These are phyloP conservation scores for Thecocarcelia acutangulata DNA, from an alignment of 2,888 invertebrate species.

Conservation along the genomic window DNA sequence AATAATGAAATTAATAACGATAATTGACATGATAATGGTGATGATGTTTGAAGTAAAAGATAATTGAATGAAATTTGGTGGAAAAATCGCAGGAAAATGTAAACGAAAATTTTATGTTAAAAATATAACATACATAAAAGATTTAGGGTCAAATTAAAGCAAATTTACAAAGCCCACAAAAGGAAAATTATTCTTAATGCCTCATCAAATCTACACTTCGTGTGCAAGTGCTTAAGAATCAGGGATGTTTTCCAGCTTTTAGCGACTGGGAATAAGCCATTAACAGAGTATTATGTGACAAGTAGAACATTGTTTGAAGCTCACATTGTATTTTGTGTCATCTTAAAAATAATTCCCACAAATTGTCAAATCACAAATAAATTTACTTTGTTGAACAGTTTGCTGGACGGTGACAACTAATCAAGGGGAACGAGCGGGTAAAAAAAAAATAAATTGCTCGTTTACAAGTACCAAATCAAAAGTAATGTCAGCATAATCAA, in stretches of 20 bases:
- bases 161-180: constrained; percentile 21
- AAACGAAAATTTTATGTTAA: not conserved
- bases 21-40: constrained; percentile 36
- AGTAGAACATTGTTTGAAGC: constrained; percentile 61
- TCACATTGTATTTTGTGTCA: constrained; percentile 15
- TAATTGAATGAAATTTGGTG: constrained; percentile 59
- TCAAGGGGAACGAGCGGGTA: constrained; percentile 48
- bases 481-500: constrained; percentile 44
- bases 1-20: constrained; percentile 38
- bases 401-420: constrained; percentile 47
- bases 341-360: constrained; percentile 66
- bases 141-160: constrained; percentile 16
- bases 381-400: constrained; percentile 24
- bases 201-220: constrained; percentile 32
- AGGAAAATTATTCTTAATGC: constrained; percentile 11
- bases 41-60: constrained; percentile 29
- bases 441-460: constrained; percentile 4
- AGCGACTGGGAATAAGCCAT: constrained; percentile 39
- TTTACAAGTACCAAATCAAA: constrained; percentile 56
- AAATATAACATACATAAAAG: constrained; percentile 12
- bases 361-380: constrained; percentile 67
- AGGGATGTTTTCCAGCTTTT: constrained; percentile 39
- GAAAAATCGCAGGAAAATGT: constrained; percentile 50
- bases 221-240: not conserved
- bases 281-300: constrained; percentile 50